Evolutionary conservation across 1,140 invertebrate species (phyloP).

Genomic region (Chlorops oryzae): DNA sequence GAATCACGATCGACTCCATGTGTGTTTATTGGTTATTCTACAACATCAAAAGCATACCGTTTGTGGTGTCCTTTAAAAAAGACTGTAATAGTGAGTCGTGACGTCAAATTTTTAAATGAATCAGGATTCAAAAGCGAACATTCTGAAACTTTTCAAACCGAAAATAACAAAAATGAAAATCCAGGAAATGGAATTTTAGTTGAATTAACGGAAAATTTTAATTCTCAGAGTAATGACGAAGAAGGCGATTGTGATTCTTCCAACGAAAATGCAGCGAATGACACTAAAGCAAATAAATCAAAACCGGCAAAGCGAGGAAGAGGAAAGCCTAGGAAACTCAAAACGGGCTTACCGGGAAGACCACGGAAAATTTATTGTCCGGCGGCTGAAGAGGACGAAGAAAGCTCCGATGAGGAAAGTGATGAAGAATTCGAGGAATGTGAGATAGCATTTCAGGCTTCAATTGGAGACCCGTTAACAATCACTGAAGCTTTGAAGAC

Average conservation of each 20-base stretch:
- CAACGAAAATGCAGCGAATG: neutral
- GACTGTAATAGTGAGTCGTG: constrained; percentile 1
- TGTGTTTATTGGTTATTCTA: constrained; percentile 5
- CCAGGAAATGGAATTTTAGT: too few species aligned
- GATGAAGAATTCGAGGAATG: neutral
- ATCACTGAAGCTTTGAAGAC: neutral
- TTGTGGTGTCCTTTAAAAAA: neutral
- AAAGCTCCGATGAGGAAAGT: neutral
- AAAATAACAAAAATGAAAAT: neutral
- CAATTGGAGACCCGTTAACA: neutral
- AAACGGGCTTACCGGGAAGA: constrained; percentile 1
- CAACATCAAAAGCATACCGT: constrained; percentile 4
- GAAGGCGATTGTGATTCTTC: neutral
- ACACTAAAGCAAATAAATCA: neutral
- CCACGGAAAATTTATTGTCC: constrained; percentile 3
- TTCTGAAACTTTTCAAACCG: neutral
- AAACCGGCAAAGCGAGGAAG: neutral
- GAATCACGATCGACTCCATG: constrained; percentile 1
- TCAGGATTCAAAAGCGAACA: constrained; percentile 7
- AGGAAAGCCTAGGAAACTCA: neutral
- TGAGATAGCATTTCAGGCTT: neutral
- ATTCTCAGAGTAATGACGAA: too few species aligned
- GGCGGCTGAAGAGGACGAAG: neutral
- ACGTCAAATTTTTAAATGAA: constrained; percentile 6
- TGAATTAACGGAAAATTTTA: too few species aligned